These are phyloP conservation scores for Polypedilum pembai DNA, from an alignment of 1,140 invertebrate genomes.

Conservation along the genomic window DNA sequence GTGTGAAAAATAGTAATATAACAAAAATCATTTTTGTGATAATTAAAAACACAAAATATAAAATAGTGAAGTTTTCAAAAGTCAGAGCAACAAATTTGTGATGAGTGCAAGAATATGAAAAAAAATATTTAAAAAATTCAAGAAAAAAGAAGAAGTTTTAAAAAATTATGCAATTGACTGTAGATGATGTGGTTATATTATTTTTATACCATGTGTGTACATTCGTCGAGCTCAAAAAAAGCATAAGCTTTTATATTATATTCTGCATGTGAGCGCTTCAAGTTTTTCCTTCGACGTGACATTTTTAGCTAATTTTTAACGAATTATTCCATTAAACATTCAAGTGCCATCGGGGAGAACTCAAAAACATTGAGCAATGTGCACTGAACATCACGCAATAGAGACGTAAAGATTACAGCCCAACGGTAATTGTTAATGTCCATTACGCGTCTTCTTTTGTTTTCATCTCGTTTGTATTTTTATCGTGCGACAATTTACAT, in stretches of 20 bases:
- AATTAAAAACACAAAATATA: not conserved
- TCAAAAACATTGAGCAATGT: not conserved
- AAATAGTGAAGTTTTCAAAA: not conserved
- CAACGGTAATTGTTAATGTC: not conserved
- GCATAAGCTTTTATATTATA: too few species aligned
- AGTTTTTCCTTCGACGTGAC: not conserved
- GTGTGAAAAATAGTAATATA: not conserved
- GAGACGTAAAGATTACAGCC: not conserved
- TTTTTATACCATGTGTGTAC: not conserved
- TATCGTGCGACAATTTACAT: not conserved
- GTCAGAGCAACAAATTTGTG: too few species aligned
- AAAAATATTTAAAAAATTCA: not conserved
- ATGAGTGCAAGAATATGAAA: not conserved
- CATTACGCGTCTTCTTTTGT: not conserved
- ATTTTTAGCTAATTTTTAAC: conserved; percentile 6
- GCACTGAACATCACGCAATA: not conserved
- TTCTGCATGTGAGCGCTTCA: not conserved
- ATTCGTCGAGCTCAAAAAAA: not conserved
- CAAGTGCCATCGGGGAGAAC: not conserved
- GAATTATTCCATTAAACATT: conserved; percentile 1
- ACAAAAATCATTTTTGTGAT: not conserved
- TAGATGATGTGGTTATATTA: too few species aligned
- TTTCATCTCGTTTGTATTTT: not conserved
- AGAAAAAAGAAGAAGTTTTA: not conserved
- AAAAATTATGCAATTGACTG: not conserved